Base-by-base conservation (phyloP, 2,888 invertebrate species). In the Sacculina carcini region DNA sequence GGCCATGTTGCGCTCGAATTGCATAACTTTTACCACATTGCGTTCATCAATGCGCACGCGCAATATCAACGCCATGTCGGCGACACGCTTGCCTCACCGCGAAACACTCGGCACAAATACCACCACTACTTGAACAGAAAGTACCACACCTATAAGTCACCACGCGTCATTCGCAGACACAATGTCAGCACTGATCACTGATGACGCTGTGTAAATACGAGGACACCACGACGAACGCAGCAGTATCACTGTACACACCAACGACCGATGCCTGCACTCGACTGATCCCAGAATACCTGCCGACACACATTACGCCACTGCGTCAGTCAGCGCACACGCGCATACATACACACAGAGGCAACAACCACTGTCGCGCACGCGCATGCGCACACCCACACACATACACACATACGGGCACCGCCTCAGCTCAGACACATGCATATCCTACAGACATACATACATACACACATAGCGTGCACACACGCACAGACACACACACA, bases 21-120 rank as follows among this genome's bases (percentile, higher is more conserved):
- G 90, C 72, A 98, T 90, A 60, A 89, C 92, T 73, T 96, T 96
- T 64, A 86, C 86, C 62, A 87, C 84, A 66, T 82, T 79, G 60
- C 79, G 79, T 62, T 77, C 76, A 64, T 84, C 80, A 64, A 86
- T 77, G 61, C 80, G 78, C 67, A 87, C 83, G 67, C 82, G 79
- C 59, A 87, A 73, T 56, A 85, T 84, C 58, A 87, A 68, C 48
- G 73, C 72, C 46, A 26, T 44, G 31, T 36, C 38, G 1, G 19
- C 26, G 21, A 24, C 16, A 6, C 23, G 23, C 23, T 6, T 6
- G 19, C 44, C 23, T 44, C n/a, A 24, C 26, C 44, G 21, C 23
- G n/a, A 44, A 44, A 12, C 23, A 12, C 12, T 12, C 34, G n/a
- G n/a, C 21, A 44, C 21, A 44, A 44, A 16, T 44, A 16, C 2